phyloP scores from a whole-genome alignment of 2,888 invertebrate species.

The Rhamnusium bicolor region DNA sequence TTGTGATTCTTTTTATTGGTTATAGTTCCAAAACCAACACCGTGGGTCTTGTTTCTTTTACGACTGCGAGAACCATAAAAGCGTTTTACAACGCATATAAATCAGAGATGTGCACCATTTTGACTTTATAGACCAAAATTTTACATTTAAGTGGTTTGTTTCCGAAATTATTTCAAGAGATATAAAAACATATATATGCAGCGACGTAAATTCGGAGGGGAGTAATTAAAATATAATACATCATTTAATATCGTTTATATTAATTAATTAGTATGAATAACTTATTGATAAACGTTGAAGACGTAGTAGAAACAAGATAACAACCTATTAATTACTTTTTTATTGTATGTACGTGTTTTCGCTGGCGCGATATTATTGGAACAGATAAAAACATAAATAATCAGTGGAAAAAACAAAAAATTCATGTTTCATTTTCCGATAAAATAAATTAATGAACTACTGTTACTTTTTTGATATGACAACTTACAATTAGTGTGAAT shows the following conservation, averaged over 20 bases:
- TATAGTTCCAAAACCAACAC: not conserved
- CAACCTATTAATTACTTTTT: not conserved
- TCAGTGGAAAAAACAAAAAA: conserved; percentile 19
- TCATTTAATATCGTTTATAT: not conserved
- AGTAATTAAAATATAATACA: not conserved
- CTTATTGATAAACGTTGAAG: not conserved
- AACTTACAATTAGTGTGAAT: no score
- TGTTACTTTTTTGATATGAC: no score
- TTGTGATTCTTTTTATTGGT: not conserved
- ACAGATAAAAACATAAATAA: not conserved
- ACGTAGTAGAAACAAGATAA: conserved; percentile 4
- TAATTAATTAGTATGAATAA: not conserved
- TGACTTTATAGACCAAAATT: not conserved
- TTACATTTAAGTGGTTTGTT: not conserved
- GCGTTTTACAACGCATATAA: conserved; percentile 14
- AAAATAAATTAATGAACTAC: no score
- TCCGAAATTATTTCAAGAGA: not conserved
- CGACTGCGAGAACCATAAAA: conserved; percentile 3
- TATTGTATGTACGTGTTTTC: not conserved
- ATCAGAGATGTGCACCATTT: not conserved
- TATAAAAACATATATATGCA: not conserved
- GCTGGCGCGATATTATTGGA: not conserved
- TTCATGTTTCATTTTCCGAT: no score
- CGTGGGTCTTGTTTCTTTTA: conserved; percentile 8
- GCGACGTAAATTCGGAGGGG: not conserved